phyloP scores from a whole-genome alignment of 1,140 invertebrate species.

The Spodoptera frugiperda region DNA sequence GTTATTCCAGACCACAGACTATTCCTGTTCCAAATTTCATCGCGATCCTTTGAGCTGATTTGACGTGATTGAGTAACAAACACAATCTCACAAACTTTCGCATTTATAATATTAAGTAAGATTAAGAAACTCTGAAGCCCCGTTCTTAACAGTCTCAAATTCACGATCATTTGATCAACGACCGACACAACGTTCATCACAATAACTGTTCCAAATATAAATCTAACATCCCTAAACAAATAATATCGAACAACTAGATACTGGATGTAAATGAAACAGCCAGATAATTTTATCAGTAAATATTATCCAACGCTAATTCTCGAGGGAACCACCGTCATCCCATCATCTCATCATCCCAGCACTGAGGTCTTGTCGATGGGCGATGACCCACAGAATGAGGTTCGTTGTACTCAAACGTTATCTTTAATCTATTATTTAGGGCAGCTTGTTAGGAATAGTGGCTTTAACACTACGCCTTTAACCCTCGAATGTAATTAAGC shows the following conservation, averaged over 20 bases:
- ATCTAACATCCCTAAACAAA: background rate
- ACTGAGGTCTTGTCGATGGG: conserved; percentile 27
- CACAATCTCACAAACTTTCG: no score
- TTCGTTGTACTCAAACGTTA: conserved; percentile 19
- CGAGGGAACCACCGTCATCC: conserved; percentile 12
- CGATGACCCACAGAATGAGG: conserved; percentile 22
- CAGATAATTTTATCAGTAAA: conserved; percentile 28
- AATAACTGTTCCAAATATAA: background rate
- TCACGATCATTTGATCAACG: no score
- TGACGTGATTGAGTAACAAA: no score
- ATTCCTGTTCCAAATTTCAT: no score
- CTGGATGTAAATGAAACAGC: conserved; percentile 18
- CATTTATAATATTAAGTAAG: no score
- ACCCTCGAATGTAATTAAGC: background rate
- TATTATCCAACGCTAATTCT: background rate
- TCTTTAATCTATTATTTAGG: conserved; percentile 33
- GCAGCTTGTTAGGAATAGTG: conserved; percentile 31
- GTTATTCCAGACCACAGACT: no score
- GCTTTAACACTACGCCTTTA: conserved; percentile 25
- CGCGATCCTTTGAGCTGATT: no score
- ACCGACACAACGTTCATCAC: background rate
- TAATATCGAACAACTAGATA: background rate
- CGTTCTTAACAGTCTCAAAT: no score
- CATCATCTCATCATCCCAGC: conserved; percentile 7
- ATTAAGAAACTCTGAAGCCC: no score